Conservation (phyloP, 2,113 vertebrate genomes). For the Tychaedon coryphoeus region DNA sequence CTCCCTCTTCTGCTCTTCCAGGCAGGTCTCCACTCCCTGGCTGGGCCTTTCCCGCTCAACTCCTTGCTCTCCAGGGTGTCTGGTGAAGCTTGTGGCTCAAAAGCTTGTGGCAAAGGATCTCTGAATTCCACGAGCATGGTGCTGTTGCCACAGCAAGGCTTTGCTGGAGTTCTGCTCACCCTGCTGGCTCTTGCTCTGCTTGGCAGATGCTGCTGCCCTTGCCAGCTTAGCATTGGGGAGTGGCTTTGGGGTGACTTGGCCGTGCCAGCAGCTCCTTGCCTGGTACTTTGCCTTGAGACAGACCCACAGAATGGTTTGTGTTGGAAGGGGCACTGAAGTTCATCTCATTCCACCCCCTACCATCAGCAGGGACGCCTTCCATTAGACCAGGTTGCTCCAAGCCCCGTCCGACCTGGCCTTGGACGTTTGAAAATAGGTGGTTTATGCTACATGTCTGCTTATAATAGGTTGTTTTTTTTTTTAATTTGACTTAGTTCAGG, state of each 20-base stretch:
- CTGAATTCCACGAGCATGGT: background rate
- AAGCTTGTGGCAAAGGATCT: background rate
- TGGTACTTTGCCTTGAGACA: fast-evolving
- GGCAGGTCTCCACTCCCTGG: conserved; percentile 68
- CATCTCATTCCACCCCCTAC: background rate
- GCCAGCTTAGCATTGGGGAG: background rate
- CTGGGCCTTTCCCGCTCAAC: background rate
- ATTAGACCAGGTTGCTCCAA: background rate
- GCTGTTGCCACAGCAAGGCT: background rate
- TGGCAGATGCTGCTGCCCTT: background rate
- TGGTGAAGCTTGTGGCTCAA: background rate
- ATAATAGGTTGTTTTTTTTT: fast-evolving
- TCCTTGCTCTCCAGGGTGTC: background rate
- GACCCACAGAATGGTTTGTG: background rate
- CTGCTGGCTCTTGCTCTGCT: background rate
- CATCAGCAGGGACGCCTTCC: background rate
- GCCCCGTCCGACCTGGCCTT: fast-evolving
- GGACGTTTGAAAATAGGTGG: background rate
- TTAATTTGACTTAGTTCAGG: background rate
- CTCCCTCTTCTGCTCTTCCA: conserved; percentile 69
- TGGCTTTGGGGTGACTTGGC: background rate
- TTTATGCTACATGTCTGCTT: background rate
- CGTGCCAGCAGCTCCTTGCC: background rate
- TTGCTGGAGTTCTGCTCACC: background rate
- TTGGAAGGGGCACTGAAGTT: background rate